Percentiles rank a stretch among this genome's conserved stretches.
These are phyloP conservation scores for Oncorhynchus nerka DNA, from an alignment of 2,113 vertebrate genomes.

Conservation along the genomic window DNA sequence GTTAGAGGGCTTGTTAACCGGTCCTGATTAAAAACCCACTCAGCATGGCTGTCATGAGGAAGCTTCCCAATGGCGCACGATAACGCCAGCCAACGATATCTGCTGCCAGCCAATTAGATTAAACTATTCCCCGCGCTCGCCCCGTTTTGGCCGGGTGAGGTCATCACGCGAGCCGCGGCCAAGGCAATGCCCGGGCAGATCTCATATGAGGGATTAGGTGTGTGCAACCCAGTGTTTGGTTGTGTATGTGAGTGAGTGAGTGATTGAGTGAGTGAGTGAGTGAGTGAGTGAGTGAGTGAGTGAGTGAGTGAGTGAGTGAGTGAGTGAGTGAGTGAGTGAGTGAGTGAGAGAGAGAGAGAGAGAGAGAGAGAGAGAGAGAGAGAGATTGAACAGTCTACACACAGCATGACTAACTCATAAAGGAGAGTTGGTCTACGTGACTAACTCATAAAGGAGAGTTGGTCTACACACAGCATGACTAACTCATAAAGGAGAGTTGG, in stretches of 20 bases:
- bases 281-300: not conserved
- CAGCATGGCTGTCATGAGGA: not conserved
- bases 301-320: not conserved
- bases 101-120: constrained; percentile 2
- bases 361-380: not conserved
- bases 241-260: not conserved
- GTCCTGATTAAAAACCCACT: not conserved
- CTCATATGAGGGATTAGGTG: not conserved
- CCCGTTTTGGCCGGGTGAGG: not conserved
- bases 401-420: too few relatives aligned
- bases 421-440: too few relatives aligned
- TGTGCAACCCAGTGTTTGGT: not conserved
- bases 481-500: too few relatives aligned
- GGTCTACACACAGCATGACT: too few relatives aligned
- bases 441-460: too few relatives aligned
- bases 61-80: not conserved
- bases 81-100: not conserved
- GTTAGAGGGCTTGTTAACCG: not conserved
- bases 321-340: too few relatives aligned
- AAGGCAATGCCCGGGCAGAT: not conserved
- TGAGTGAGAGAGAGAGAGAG: not conserved
- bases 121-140: not conserved
- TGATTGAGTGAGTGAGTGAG: too few relatives aligned
- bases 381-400: not conserved
- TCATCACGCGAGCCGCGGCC: not conserved